These are phyloP conservation scores for Microctonus aethiopoides DNA, from an alignment of 2,888 invertebrate genomes.

Conservation along the genomic window DNA sequence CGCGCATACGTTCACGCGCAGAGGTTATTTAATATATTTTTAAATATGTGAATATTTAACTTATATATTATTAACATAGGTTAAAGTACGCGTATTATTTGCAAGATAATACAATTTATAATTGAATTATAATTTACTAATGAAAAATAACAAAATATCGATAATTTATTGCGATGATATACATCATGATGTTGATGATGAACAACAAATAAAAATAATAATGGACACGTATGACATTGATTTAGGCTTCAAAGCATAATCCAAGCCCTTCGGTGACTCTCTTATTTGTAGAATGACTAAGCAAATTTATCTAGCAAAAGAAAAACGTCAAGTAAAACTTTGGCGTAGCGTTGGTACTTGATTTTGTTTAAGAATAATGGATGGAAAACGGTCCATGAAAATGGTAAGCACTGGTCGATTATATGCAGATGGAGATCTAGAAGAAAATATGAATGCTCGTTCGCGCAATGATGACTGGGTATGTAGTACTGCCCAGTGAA, in stretches of 20 bases:
- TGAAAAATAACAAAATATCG: too few species aligned
- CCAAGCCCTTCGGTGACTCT: neutral
- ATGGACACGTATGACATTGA: too few species aligned
- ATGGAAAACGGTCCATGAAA: constrained; percentile 56
- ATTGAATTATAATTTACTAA: too few species aligned
- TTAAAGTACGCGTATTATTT: too few species aligned
- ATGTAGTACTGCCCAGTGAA: neutral
- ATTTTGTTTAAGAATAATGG: constrained; percentile 44
- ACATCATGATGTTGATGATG: too few species aligned
- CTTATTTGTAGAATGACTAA: constrained; percentile 55
- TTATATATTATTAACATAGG: too few species aligned
- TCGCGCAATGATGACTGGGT: neutral
- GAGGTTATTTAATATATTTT: too few species aligned
- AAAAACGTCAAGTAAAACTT: constrained; percentile 51
- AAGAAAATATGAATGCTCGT: neutral
- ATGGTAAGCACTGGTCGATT: constrained; percentile 51
- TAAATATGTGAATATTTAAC: too few species aligned
- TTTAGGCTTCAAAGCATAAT: neutral
- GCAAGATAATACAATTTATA: too few species aligned
- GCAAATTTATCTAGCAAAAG: constrained; percentile 56
- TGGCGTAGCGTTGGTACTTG: constrained; percentile 41
- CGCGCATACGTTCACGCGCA: too few species aligned
- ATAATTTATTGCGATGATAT: too few species aligned
- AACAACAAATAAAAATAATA: too few species aligned
- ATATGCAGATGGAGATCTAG: neutral